phyloP scores from a whole-genome alignment of 2,113 vertebrate species.

The Proteles cristata region DNA sequence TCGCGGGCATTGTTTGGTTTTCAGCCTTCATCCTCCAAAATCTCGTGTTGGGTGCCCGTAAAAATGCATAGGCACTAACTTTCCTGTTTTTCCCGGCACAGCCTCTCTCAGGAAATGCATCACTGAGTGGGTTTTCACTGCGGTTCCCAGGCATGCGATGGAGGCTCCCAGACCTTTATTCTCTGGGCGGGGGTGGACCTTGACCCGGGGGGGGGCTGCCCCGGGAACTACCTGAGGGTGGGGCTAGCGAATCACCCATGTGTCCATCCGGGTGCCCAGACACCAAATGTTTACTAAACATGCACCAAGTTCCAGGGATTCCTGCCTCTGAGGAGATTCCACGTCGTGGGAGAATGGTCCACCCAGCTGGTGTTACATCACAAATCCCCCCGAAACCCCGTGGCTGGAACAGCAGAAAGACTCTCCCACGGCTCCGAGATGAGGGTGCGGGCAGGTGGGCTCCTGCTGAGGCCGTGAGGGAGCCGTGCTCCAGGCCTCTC shows the following conservation, averaged over 20 bases:
- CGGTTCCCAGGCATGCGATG: conserved; percentile 35
- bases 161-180: not conserved
- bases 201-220: accelerated
- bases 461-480: not conserved
- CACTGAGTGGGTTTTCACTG: not conserved
- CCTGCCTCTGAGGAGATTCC: not conserved
- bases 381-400: not conserved
- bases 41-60: conserved; percentile 42
- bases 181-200: not conserved
- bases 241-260: accelerated
- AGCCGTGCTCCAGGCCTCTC: accelerated
- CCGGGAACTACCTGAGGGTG: not conserved
- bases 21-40: conserved; percentile 51
- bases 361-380: not conserved
- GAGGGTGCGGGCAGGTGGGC: too few species aligned
- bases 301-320: not conserved
- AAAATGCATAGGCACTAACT: conserved; percentile 42
- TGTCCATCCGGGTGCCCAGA: not conserved
- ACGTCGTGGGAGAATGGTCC: not conserved
- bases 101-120: conserved; percentile 73
- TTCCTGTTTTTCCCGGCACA: conserved; percentile 80
- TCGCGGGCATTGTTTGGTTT: not conserved
- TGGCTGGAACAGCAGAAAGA: accelerated
- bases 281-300: not conserved
- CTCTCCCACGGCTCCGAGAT: not conserved